phyloP scores from a whole-genome alignment of 2,888 invertebrate species.

The Yponomeuta cagnagella region DNA sequence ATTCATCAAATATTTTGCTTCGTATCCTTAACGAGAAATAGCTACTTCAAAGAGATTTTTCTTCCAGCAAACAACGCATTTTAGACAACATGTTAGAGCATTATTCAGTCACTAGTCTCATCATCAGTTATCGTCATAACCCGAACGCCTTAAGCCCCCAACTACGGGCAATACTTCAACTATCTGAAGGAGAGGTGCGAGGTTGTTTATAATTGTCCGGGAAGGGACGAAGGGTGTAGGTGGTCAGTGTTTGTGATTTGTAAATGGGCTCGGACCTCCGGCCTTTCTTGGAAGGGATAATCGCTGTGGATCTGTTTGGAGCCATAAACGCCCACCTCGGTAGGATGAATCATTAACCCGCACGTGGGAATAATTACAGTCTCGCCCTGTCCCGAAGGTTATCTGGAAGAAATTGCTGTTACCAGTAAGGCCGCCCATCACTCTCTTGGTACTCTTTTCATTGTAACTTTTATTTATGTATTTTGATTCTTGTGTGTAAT shows the following conservation, averaged over 20 bases:
- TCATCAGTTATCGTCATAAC: background rate
- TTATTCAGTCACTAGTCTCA: too few relatives aligned
- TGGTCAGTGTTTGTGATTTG: conserved; percentile 76
- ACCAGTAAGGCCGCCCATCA: background rate
- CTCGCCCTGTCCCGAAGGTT: background rate
- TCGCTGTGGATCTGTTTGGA: conserved; percentile 50
- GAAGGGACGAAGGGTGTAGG: conserved; percentile 35
- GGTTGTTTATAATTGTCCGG: conserved; percentile 54
- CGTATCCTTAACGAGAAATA: too few relatives aligned
- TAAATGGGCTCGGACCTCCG: conserved; percentile 74
- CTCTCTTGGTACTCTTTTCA: background rate
- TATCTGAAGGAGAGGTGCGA: conserved; percentile 39
- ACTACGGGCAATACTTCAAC: background rate
- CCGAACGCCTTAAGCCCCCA: background rate
- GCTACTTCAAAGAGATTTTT: too few relatives aligned
- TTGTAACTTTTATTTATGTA: background rate
- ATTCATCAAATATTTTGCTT: too few relatives aligned
- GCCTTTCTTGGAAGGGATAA: conserved; percentile 71
- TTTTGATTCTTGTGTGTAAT: background rate
- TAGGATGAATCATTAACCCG: background rate
- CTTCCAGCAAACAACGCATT: too few relatives aligned
- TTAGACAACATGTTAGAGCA: too few relatives aligned
- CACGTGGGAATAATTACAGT: background rate
- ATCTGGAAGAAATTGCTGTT: too few relatives aligned
- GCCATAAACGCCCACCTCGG: conserved; percentile 27